Percentiles rank a stretch among this genome's conserved stretches.
Conservation (phyloP, 2,888 invertebrate genomes). For the Sepioteuthis lessoniana region DNA sequence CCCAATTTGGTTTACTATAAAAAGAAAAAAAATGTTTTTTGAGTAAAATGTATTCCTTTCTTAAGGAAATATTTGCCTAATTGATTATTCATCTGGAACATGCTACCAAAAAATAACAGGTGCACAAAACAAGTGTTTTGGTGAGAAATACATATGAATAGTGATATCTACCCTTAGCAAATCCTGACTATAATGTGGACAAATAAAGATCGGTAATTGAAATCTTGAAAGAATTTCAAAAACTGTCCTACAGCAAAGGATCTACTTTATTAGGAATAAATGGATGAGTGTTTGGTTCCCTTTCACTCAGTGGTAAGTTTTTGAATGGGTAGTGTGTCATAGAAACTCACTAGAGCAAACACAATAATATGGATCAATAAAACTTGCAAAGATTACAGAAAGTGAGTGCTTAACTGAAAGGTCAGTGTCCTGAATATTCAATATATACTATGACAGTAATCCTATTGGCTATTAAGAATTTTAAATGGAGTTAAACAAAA, state of each 20-base stretch:
- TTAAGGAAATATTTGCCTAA: neutral
- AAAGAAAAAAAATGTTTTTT: neutral
- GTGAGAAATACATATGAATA: neutral
- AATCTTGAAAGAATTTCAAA: neutral
- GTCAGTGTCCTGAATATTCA: no score
- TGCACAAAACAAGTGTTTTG: neutral
- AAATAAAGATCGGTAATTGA: neutral
- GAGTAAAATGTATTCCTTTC: neutral
- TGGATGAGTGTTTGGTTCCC: neutral
- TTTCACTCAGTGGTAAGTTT: neutral
- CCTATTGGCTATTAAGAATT: no score
- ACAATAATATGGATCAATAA: no score
- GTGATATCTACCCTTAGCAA: neutral
- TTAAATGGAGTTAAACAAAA: no score
- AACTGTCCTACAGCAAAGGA: neutral
- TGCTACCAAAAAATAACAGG: neutral
- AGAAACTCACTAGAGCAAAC: no score
- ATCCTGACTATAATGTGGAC: neutral
- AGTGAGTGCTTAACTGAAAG: no score
- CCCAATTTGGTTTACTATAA: constrained; percentile 2
- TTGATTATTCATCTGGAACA: neutral
- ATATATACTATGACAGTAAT: no score
- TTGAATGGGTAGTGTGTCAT: neutral
- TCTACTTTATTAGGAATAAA: neutral
- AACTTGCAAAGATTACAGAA: no score